These are phyloP conservation scores for Drosophila kepulauana DNA, from an alignment of 1,140 invertebrate genomes.

Conservation along the genomic window DNA sequence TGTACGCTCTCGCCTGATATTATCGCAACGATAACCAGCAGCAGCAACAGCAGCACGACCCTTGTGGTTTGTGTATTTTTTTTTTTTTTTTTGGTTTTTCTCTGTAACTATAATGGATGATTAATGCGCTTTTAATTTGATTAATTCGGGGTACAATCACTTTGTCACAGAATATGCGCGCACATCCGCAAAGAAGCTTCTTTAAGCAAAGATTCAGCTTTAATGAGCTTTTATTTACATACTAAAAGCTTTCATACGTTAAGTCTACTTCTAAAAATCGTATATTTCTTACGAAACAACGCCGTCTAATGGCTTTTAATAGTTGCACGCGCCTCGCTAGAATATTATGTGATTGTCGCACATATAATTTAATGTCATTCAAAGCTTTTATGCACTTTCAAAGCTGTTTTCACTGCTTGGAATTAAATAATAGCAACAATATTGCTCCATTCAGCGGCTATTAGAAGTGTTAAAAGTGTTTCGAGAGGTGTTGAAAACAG, in stretches of 20 bases:
- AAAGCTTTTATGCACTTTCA: slow-evolving; percentile 15
- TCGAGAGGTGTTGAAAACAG: slow-evolving; percentile 19
- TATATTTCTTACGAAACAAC: too few species aligned
- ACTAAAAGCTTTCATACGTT: too few species aligned
- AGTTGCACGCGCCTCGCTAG: slow-evolving; percentile 3
- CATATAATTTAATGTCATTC: slow-evolving; percentile 5
- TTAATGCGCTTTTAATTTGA: slow-evolving; percentile 57
- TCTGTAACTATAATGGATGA: slow-evolving; percentile 50
- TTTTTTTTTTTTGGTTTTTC: slow-evolving; percentile 29
- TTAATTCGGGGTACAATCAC: slow-evolving; percentile 24
- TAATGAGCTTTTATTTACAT: too few species aligned
- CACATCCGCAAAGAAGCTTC: not conserved
- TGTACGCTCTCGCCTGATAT: slow-evolving; percentile 52
- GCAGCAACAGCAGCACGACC: slow-evolving; percentile 14
- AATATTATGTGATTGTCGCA: not conserved
- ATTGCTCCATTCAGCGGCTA: not conserved
- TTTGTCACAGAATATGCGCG: not conserved
- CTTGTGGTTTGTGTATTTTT: not conserved
- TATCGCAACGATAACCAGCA: slow-evolving; percentile 55
- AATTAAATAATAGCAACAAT: slow-evolving; percentile 3
- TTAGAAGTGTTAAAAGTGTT: slow-evolving; percentile 3
- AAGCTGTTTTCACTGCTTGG: slow-evolving; percentile 4
- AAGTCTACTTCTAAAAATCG: too few species aligned
- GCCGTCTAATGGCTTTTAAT: not conserved
- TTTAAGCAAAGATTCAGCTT: not conserved